Conservation (phyloP, 2,113 vertebrate genomes). For the Sphaerodactylus townsendi region DNA sequence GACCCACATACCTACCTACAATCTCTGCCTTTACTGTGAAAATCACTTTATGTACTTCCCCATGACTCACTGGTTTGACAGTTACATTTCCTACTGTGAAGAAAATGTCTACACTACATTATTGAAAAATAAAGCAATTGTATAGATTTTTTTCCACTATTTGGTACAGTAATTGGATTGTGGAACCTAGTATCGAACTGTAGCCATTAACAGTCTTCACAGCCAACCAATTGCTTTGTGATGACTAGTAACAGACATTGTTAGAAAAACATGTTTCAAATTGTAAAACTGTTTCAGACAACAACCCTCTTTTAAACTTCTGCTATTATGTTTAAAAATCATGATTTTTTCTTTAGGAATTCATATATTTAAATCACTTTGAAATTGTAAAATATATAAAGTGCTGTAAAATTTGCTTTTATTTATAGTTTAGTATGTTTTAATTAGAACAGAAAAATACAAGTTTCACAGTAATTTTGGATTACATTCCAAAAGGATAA, state of each 20-base stretch:
- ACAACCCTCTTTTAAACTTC: neutral
- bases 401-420: neutral
- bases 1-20: too few relatives aligned
- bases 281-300: neutral
- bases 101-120: neutral
- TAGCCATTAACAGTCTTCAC: neutral
- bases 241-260: neutral
- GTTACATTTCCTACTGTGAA: neutral
- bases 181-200: neutral
- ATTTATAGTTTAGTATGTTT: neutral
- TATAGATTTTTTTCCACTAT: neutral
- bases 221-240: neutral
- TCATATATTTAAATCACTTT: neutral
- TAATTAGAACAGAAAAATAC: conserved; percentile 6
- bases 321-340: neutral
- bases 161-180: neutral
- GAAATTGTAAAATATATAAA: neutral
- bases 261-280: neutral
- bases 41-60: too few relatives aligned
- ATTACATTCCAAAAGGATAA: too few relatives aligned
- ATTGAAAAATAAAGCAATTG: neutral
- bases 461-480: too few relatives aligned
- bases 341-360: neutral
- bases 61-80: neutral
- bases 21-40: too few relatives aligned